Conservation (phyloP, 2,888 invertebrate genomes). For the Chrysomela aeneicollis region DNA sequence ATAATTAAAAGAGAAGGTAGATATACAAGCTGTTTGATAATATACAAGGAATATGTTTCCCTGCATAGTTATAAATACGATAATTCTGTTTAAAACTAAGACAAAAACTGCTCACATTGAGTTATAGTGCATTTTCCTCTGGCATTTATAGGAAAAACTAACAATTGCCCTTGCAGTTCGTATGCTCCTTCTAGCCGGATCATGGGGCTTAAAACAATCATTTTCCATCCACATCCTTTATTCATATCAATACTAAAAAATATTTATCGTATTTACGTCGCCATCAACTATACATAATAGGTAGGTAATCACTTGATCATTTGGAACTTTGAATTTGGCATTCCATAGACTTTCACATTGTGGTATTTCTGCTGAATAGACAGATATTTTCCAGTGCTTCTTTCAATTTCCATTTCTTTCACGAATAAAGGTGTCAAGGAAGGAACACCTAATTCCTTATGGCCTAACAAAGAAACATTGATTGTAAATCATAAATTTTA, state of each 20-base stretch:
- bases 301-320: background rate
- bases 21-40: too few species aligned
- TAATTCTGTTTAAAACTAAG: too few species aligned
- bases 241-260: slow-evolving; percentile 64
- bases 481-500: too few species aligned
- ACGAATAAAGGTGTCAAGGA: slow-evolving; percentile 70
- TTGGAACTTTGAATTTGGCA: slow-evolving; percentile 62
- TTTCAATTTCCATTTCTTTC: slow-evolving; percentile 65
- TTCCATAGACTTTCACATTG: slow-evolving; percentile 69
- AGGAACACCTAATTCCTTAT: slow-evolving; percentile 64
- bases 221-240: slow-evolving; percentile 60
- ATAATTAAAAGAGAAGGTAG: too few species aligned
- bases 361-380: slow-evolving; percentile 69
- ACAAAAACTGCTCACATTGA: slow-evolving; percentile 68
- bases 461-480: too few species aligned
- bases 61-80: too few species aligned
- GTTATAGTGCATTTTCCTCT: slow-evolving; percentile 73
- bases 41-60: too few species aligned
- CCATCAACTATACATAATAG: slow-evolving; percentile 8
- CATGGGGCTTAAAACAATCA: slow-evolving; percentile 64
- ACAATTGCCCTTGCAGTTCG: slow-evolving; percentile 70
- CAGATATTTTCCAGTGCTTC: slow-evolving; percentile 63
- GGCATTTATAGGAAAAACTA: slow-evolving; percentile 73
- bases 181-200: slow-evolving; percentile 74
- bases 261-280: too few species aligned